Percentiles rank a stretch among this genome's conserved stretches.
These are phyloP conservation scores for Hoplostethus mediterraneus DNA, from an alignment of 2,797 vertebrate genomes.

Conservation along the genomic window DNA sequence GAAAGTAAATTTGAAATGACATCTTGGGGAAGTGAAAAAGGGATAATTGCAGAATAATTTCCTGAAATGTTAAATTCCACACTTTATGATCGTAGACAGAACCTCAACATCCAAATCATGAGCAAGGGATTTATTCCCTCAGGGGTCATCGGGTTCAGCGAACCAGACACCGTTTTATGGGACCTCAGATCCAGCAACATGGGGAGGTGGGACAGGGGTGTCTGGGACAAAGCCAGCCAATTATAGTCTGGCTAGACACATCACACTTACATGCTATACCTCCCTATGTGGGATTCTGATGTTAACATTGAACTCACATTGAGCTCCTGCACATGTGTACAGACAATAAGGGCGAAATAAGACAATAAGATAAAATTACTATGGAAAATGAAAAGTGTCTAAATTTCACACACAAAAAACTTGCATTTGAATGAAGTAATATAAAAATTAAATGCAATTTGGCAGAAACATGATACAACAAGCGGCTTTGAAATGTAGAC, in stretches of 20 bases:
- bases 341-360: background rate
- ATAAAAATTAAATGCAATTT: background rate
- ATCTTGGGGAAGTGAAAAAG: background rate
- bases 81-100: slow-evolving; percentile 48
- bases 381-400: background rate
- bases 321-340: slow-evolving; percentile 17
- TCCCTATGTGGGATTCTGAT: slow-evolving; percentile 56
- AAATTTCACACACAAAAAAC: background rate
- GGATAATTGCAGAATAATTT: slow-evolving; percentile 3
- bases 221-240: slow-evolving; percentile 79
- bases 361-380: background rate
- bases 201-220: slow-evolving; percentile 69
- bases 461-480: background rate
- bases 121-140: slow-evolving; percentile 70
- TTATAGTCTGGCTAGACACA: slow-evolving; percentile 83
- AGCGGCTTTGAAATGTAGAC: too few species aligned
- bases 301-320: slow-evolving; percentile 25
- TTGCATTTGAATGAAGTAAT: background rate
- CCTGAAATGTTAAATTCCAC: slow-evolving; percentile 26
- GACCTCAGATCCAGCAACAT: slow-evolving; percentile 67
- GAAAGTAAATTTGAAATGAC: slow-evolving; percentile 1
- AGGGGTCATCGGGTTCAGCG: slow-evolving; percentile 74
- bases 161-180: slow-evolving; percentile 82
- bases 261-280: slow-evolving; percentile 50
- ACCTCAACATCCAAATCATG: slow-evolving; percentile 52